A percentile compares a stretch with the other conserved stretches of the same genome.
phyloP scores from a whole-genome alignment of 2,113 vertebrate genomes.

The Sterna hirundo region DNA sequence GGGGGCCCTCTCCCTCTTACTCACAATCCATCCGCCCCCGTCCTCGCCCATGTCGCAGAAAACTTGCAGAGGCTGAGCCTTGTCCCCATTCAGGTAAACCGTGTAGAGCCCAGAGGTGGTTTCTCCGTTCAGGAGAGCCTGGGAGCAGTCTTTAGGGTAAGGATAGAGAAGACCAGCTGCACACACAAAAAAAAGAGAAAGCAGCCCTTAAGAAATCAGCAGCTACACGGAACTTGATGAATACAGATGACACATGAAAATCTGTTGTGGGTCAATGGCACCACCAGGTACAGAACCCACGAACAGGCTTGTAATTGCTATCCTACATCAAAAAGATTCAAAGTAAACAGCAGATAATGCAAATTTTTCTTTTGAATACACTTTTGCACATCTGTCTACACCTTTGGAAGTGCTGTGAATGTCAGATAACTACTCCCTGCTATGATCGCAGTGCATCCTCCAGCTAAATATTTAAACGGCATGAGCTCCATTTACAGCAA shows the following conservation, averaged over 20 bases:
- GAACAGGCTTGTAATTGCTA: background rate
- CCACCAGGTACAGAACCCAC: background rate
- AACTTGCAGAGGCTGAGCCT: constrained; percentile 86
- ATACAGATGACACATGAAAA: background rate
- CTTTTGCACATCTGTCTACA: background rate
- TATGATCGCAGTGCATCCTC: background rate
- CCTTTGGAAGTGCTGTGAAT: background rate
- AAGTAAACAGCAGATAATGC: background rate
- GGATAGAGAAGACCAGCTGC: constrained; percentile 90
- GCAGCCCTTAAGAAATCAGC: background rate
- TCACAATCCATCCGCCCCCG: constrained; percentile 97
- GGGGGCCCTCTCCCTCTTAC: background rate
- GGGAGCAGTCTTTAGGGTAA: constrained; percentile 92
- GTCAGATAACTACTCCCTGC: background rate
- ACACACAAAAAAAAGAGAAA: background rate
- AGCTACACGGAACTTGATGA: background rate
- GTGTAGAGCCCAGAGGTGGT: constrained; percentile 86
- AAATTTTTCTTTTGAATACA: background rate
- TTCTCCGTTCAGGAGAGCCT: constrained; percentile 92
- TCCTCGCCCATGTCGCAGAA: constrained; percentile 95
- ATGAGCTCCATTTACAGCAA: background rate
- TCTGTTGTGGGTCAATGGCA: background rate
- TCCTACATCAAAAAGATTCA: background rate
- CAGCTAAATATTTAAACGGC: background rate
- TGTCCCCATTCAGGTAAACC: constrained; percentile 87